Evolutionary conservation across 2,888 invertebrate genomes (phyloP).

Genomic region (Thera britannica): DNA sequence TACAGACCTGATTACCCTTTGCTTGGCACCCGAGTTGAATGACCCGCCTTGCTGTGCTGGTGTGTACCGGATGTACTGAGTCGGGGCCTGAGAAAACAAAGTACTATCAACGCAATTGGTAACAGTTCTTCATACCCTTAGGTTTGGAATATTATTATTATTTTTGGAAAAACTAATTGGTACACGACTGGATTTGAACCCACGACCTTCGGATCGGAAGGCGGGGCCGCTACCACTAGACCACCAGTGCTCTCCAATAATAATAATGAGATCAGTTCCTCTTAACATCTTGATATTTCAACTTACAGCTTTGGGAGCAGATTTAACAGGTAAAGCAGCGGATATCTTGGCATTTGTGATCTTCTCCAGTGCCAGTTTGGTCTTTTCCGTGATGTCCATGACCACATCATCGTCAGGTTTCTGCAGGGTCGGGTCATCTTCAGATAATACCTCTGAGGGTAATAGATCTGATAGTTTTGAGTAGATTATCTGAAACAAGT

Average conservation of each 20-base stretch:
- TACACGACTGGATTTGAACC: too few relatives aligned
- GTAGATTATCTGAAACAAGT: conserved; percentile 90
- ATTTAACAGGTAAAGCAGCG: conserved; percentile 98
- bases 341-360: conserved; percentile 95
- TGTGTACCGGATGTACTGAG: conserved; percentile 98
- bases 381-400: conserved; percentile 95
- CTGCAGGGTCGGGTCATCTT: conserved; percentile 96
- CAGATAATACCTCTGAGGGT: conserved; percentile 94
- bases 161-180: too few relatives aligned
- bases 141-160: too few relatives aligned
- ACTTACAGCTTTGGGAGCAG: conserved; percentile 94
- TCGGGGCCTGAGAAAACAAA: conserved; percentile 88
- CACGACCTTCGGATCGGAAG: too few relatives aligned
- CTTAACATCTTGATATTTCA: conserved; percentile 32
- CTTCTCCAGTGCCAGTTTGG: conserved; percentile 94
- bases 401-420: conserved; percentile 95
- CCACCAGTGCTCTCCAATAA: too few relatives aligned
- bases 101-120: conserved; percentile 62
- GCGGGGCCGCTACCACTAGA: too few relatives aligned
- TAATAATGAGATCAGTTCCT: too few relatives aligned
- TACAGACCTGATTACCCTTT: conserved; percentile 95
- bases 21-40: conserved; percentile 98
- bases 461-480: conserved; percentile 96
- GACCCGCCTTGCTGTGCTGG: conserved; percentile 98
- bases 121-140: conserved; percentile 24